Evolutionary conservation across 2,113 vertebrate genomes (phyloP).

Genomic region (Motacilla tschutschensis): DNA sequence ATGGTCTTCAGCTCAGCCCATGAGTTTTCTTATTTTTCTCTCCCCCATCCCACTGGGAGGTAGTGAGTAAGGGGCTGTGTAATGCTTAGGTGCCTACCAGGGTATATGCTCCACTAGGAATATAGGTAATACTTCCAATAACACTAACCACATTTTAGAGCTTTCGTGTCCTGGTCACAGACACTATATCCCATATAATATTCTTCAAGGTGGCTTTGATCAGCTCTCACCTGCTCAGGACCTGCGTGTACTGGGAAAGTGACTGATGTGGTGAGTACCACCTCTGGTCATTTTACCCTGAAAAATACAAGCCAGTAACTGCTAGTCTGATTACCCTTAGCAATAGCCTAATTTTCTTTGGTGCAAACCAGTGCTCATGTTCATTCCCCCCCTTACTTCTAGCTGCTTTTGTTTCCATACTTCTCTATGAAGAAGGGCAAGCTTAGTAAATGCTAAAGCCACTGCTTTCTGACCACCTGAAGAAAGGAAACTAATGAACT

Average conservation of each 20-base stretch:
- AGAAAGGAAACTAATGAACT: background rate
- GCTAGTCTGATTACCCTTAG: background rate
- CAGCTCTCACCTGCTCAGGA: background rate
- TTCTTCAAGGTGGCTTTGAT: background rate
- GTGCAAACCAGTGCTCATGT: background rate
- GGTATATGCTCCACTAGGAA: background rate
- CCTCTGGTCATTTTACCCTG: background rate
- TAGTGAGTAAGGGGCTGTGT: background rate
- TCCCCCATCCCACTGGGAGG: rapidly evolving
- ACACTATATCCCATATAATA: rapidly evolving
- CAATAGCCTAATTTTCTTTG: background rate
- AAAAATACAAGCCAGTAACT: background rate
- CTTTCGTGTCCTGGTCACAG: background rate
- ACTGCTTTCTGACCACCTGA: background rate
- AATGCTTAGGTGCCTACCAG: background rate
- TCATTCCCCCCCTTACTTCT: background rate
- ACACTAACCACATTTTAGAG: background rate
- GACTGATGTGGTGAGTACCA: background rate
- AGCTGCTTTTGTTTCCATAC: background rate
- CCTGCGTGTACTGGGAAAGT: background rate
- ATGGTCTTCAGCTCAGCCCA: background rate
- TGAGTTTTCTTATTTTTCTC: background rate
- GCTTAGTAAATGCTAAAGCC: background rate
- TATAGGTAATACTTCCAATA: rapidly evolving
- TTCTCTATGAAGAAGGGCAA: background rate